phyloP scores from a whole-genome alignment of 2,888 invertebrate genomes.

The Eupsilia transversa region DNA sequence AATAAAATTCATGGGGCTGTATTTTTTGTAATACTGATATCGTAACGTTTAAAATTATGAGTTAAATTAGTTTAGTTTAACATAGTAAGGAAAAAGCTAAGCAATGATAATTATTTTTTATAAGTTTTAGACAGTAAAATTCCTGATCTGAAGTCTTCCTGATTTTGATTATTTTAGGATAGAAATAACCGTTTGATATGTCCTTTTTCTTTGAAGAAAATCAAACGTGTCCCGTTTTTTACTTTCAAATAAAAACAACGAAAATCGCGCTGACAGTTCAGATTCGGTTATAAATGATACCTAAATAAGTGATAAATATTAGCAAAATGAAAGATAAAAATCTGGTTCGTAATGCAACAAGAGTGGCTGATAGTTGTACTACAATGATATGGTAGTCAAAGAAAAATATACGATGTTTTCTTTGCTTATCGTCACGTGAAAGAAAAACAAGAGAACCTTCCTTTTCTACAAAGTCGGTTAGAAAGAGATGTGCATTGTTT shows the following conservation, averaged over 20 bases:
- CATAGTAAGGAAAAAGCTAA: no score
- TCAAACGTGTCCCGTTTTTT: background rate
- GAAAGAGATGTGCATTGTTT: background rate
- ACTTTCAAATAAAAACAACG: background rate
- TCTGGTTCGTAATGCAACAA: conserved; percentile 17
- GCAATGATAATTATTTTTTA: no score
- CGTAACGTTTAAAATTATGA: background rate
- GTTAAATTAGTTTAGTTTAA: background rate
- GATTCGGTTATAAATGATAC: conserved; percentile 6
- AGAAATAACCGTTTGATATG: no score
- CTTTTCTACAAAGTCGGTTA: background rate
- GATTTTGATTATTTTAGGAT: background rate
- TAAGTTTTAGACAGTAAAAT: no score
- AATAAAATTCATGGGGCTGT: background rate
- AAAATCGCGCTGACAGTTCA: background rate
- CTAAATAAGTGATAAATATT: conserved; percentile 39
- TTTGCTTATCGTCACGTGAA: conserved; percentile 4
- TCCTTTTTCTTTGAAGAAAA: background rate
- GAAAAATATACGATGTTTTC: conserved; percentile 23
- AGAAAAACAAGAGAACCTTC: background rate
- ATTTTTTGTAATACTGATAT: background rate
- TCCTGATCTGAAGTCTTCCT: background rate
- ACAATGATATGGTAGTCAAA: conserved; percentile 21
- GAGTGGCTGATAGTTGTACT: conserved; percentile 14
- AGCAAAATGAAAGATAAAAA: conserved; percentile 26